Percentiles rank a stretch among this genome's conserved stretches.
phyloP scores from a whole-genome alignment of 2,888 invertebrate genomes.

The Campopleginae sp. region DNA sequence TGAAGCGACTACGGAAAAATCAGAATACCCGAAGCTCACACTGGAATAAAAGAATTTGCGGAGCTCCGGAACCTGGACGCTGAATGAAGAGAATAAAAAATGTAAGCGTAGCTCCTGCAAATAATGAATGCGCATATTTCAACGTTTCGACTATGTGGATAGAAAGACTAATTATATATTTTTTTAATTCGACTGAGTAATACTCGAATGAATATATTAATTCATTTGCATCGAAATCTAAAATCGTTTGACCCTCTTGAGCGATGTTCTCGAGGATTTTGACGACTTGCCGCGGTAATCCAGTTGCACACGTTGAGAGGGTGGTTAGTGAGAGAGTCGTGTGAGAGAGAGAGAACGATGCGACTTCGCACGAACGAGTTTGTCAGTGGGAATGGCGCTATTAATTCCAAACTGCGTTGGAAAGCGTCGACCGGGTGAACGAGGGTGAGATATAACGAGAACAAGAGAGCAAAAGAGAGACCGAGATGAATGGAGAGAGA shows the following conservation, averaged over 20 bases:
- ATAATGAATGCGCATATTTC: background rate
- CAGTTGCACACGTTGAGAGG: constrained; percentile 73
- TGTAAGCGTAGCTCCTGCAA: background rate
- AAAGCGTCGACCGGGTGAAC: constrained; percentile 67
- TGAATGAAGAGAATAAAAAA: background rate
- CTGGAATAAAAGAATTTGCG: background rate
- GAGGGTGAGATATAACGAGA: constrained; percentile 57
- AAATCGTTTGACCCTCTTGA: constrained; percentile 53
- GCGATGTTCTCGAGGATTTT: constrained; percentile 70
- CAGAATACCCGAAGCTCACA: background rate
- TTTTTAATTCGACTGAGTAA: background rate
- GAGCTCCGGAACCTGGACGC: background rate
- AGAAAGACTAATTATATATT: constrained; percentile 4
- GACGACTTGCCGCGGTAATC: constrained; percentile 76
- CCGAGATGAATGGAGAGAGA: constrained; percentile 40
- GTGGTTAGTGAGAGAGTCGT: constrained; percentile 66
- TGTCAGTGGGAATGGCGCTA: constrained; percentile 78
- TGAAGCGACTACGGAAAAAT: constrained; percentile 7
- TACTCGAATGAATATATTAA: constrained; percentile 14
- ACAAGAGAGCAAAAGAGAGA: constrained; percentile 19
- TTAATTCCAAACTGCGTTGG: constrained; percentile 79
- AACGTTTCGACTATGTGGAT: background rate
- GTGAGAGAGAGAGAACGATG: constrained; percentile 44
- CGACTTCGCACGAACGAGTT: constrained; percentile 75
- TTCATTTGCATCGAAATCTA: constrained; percentile 41